phyloP scores from a whole-genome alignment of 2,797 vertebrate genomes.

The Masticophis lateralis region DNA sequence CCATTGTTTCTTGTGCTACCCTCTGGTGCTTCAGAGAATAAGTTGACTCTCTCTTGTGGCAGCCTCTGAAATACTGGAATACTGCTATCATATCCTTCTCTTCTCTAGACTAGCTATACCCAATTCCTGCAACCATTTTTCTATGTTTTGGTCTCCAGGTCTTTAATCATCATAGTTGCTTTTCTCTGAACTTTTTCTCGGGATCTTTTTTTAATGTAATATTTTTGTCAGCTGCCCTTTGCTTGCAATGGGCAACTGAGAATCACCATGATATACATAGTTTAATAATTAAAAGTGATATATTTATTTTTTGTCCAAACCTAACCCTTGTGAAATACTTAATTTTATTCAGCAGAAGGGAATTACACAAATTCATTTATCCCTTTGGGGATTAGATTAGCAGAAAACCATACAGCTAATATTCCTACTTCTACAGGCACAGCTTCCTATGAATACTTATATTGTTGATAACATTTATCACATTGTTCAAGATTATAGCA shows the following conservation, averaged over 20 bases:
- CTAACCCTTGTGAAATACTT: not conserved
- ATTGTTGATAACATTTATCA: not conserved
- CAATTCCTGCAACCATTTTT: not conserved
- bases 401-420: conserved; percentile 14
- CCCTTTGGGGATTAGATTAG: not conserved
- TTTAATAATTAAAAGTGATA: not conserved
- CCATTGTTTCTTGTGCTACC: not conserved
- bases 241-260: not conserved
- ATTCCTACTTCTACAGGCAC: conserved; percentile 43
- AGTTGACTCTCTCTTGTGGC: not conserved
- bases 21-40: not conserved
- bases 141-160: not conserved
- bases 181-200: not conserved
- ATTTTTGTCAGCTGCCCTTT: not conserved
- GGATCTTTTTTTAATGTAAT: not conserved
- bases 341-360: not conserved
- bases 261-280: not conserved
- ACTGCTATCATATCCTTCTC: not conserved
- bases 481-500: not conserved
- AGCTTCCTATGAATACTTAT: not conserved
- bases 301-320: not conserved
- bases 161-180: not conserved
- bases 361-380: not conserved
- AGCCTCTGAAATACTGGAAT: not conserved
- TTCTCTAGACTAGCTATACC: not conserved